Evolutionary conservation across 2,888 invertebrate species (phyloP).

Genomic region (Fissipunctia ypsillon): DNA sequence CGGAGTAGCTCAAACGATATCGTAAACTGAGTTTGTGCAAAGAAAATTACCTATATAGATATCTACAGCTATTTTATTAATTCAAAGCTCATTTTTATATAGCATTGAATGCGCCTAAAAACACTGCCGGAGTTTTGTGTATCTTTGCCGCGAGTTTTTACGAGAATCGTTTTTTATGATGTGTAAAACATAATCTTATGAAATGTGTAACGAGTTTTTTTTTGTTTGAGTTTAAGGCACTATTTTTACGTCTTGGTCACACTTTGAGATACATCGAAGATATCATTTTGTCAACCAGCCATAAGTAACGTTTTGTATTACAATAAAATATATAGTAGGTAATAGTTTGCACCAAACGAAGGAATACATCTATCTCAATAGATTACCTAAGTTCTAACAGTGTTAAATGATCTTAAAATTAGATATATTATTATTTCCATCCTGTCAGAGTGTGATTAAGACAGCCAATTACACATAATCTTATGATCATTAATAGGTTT

Average conservation of each 20-base stretch:
- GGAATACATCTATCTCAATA: conserved; percentile 2
- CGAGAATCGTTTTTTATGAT: conserved; percentile 51
- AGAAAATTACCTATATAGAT: conserved; percentile 40
- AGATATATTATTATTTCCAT: conserved; percentile 44
- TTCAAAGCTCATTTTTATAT: conserved; percentile 55
- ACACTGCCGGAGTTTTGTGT: conserved; percentile 59
- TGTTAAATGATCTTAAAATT: conserved; percentile 7
- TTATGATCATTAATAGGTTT: conserved; percentile 51
- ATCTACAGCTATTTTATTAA: conserved; percentile 51
- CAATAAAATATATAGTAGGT: neutral
- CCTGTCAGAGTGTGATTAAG: conserved; percentile 54
- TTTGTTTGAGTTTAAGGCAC: conserved; percentile 59
- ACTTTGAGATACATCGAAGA: conserved; percentile 59
- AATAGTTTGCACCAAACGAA: neutral
- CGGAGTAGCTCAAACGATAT: conserved; percentile 11
- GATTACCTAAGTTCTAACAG: conserved; percentile 1
- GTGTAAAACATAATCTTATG: conserved; percentile 72
- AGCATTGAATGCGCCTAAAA: conserved; percentile 60
- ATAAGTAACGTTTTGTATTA: conserved; percentile 17
- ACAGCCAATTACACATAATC: conserved; percentile 31
- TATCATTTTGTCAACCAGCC: neutral
- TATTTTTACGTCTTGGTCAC: conserved; percentile 56
- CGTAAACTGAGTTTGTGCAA: conserved; percentile 55
- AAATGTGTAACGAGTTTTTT: conserved; percentile 70
- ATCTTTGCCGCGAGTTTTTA: conserved; percentile 48